Base-by-base conservation (phyloP, 2,113 vertebrate genomes). In the Rousettus leschenaultii region DNA sequence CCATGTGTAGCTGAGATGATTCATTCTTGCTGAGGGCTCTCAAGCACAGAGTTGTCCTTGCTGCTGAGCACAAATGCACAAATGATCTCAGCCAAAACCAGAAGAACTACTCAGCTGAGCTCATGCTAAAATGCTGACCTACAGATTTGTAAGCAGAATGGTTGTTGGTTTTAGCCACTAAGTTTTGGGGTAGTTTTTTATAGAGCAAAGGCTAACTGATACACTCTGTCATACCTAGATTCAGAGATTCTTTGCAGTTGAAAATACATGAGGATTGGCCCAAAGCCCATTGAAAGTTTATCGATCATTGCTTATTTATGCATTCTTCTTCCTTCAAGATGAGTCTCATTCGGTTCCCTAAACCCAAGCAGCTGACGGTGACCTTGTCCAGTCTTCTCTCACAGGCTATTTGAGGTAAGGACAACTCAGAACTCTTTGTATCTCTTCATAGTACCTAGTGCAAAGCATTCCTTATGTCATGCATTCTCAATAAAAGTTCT, bases 201-300 rank as follows among this genome's bases (percentile, higher is more conserved):
- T 40, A 93, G 2, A 48, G n/a, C 35, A 84, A 94, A 78, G 82
- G 43, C 61, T 86, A 96, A 90, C 78, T 45, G 66, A 96, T 40
- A 90, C 14, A 95, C 18, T 21, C 45, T 82, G 7, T 86, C 18
- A 33, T 13, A 78, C 51, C 0, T 45, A 38, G 35, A 77, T 66
- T 73, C 85, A 90, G 35, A 88, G 45, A 83, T 61, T 82, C 24
- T 30, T 88, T 68, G 7, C 18, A 88, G n/a, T 55, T 95, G 92
- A 65, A 91, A 79, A 80, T 73, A 80, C 59, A 75, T 40, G 38
- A 9, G 45, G 12, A n/a, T 78, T 83, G 9, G 48, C 33, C 48
- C 22, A 35, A 94, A 89, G 57, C 21, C 26, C 71, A 86, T 4
- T 65, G 48, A 66, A 51, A 80, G 30, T 74, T 53, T 68, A 61